Percentiles rank a stretch among this genome's conserved stretches.
Evolutionary conservation across 2,888 invertebrate genomes (phyloP).

Genomic region (Cryptocheilus praepositus): DNA sequence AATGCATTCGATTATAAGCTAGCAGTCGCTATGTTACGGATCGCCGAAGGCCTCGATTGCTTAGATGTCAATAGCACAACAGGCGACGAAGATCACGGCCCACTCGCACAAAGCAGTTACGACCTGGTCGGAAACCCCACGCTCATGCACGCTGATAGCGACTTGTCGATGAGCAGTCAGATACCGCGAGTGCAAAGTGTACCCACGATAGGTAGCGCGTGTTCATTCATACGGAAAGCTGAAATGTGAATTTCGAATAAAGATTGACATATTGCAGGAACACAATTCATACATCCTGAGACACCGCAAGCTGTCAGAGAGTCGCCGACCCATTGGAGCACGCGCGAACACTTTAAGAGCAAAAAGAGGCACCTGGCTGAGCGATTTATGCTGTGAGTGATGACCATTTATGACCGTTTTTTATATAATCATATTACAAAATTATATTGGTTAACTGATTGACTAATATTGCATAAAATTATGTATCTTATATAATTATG

Average conservation of each 20-base stretch:
- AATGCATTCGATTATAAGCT: constrained; percentile 95
- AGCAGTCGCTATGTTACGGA: constrained; percentile 91
- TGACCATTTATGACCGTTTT: too few species aligned
- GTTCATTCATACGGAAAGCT: neutral
- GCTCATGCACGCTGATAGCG: constrained; percentile 73
- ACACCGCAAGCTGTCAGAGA: constrained; percentile 56
- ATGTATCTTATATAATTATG: too few species aligned
- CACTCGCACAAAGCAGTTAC: constrained; percentile 69
- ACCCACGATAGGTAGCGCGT: constrained; percentile 54
- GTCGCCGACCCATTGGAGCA: constrained; percentile 64
- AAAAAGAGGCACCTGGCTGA: constrained; percentile 67
- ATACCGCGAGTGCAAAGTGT: constrained; percentile 72
- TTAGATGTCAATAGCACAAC: constrained; percentile 72
- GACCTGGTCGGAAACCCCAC: constrained; percentile 68
- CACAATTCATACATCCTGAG: constrained; percentile 54
- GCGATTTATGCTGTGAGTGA: constrained; percentile 53
- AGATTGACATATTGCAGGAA: constrained; percentile 39
- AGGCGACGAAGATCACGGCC: constrained; percentile 65
- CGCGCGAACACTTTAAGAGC: constrained; percentile 65
- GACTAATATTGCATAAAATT: too few species aligned
- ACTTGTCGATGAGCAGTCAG: constrained; percentile 69
- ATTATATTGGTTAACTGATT: too few species aligned
- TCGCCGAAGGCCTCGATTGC: constrained; percentile 91
- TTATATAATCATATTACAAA: too few species aligned
- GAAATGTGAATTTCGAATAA: neutral